Conservation (phyloP, 2,797 vertebrate genomes). For the Tapirus indicus region DNA sequence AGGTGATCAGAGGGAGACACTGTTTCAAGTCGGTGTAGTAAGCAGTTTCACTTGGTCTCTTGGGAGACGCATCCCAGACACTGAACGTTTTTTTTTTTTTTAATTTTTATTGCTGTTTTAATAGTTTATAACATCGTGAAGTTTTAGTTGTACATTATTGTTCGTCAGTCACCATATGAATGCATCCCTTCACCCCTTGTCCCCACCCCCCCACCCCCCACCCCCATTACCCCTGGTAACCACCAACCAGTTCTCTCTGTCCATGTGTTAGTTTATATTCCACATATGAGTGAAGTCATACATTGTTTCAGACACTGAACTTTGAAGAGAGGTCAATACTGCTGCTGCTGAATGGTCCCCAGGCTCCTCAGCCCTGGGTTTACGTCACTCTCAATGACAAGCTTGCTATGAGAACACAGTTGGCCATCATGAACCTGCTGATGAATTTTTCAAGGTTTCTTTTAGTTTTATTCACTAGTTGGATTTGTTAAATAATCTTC, state of each 20-base stretch:
- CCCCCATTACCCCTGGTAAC: no score
- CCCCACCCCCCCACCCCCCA: no score
- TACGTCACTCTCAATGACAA: background rate
- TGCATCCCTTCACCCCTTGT: no score
- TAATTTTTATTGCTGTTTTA: no score
- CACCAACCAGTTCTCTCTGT: no score
- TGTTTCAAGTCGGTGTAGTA: background rate
- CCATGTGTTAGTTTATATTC: no score
- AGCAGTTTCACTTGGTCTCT: background rate
- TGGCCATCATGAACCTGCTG: background rate
- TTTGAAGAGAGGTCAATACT: background rate
- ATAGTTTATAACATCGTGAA: no score
- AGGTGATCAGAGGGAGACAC: background rate
- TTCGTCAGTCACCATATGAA: no score
- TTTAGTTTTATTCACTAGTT: background rate
- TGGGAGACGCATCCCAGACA: background rate
- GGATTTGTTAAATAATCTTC: background rate
- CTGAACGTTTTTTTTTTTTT: no score
- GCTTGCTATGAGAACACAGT: background rate
- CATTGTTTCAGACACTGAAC: background rate
- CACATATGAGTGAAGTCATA: no score
- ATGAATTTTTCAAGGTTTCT: background rate
- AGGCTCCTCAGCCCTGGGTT: background rate
- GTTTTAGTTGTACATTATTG: no score
- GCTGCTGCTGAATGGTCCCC: background rate